phyloP scores from a whole-genome alignment of 2,113 vertebrate genomes.

The Xiphorhynchus elegans region DNA sequence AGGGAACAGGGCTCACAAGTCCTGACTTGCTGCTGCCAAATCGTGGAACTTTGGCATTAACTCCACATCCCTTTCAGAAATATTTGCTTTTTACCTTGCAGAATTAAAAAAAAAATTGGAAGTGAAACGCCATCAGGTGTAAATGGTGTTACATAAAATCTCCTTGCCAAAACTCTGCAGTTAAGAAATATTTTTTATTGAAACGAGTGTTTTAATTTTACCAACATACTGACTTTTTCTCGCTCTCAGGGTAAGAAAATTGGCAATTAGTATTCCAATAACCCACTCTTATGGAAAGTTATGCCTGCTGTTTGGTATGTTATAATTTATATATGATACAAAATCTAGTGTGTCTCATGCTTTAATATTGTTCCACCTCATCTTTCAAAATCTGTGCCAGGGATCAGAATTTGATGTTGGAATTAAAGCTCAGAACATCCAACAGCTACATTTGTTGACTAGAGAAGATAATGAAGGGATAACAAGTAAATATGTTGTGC shows the following conservation, averaged over 20 bases:
- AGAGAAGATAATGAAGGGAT: not conserved
- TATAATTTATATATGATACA: not conserved
- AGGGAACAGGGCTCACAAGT: not conserved
- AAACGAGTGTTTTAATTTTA: not conserved
- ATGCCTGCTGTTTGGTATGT: not conserved
- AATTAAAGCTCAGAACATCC: not conserved
- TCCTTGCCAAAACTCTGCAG: conserved; percentile 36
- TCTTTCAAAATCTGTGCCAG: conserved; percentile 22
- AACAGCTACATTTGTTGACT: not conserved
- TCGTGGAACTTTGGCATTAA: not conserved
- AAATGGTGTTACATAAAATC: not conserved
- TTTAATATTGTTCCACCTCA: conserved; percentile 21
- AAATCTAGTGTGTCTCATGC: not conserved
- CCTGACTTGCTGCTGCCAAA: conserved; percentile 8
- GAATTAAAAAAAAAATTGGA: not conserved
- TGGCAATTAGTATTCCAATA: not conserved
- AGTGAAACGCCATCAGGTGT: not conserved
- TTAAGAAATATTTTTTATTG: conserved; percentile 31
- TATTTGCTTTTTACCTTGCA: conserved; percentile 17
- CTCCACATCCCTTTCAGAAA: not conserved
- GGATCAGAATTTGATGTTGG: not conserved
- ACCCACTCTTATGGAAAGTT: not conserved
- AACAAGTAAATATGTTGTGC: not conserved
- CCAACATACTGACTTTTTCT: not conserved
- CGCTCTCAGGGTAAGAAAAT: conserved; percentile 4